Base-by-base conservation (phyloP, 2,797 vertebrate genomes). In the Phoxinus dragarum region DNA sequence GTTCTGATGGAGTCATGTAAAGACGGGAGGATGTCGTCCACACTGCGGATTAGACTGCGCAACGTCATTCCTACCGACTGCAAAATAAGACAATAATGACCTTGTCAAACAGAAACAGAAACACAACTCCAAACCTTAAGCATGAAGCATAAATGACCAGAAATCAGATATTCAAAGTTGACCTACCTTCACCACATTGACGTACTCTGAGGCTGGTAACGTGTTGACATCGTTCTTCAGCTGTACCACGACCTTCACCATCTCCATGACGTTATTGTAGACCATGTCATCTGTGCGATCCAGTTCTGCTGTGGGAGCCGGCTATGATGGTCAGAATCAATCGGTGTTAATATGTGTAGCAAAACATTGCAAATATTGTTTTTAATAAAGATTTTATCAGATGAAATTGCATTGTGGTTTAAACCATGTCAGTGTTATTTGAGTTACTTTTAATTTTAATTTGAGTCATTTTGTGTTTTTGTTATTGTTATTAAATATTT, bases 171-270 rank as follows among this genome's bases (percentile, higher is more conserved):
- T 56, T 66, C 3, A 34, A 49, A 61, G 76, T 88, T 0, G 1
- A 27, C 92, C 6, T 81, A 98, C 98, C 95, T 97, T 98, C 68
- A 99, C 97, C 36, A 95, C 95, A 1, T 71, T 89, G 56, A 96
- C 95, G 12, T 98, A 98, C 81, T 95, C 95, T 1, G 98, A 97
- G 0, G 96, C 93, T 0, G 96, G 94, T 66, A 97, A 91, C 1
- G 91, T 93, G 89, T 94, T 90, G 87, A 99, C 93, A 16, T 96
- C 93, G 0, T 98, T 97, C 94, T 98, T 99, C 86, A 99, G 95
- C 78, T 96, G 94, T 56, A 98, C 95, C 86, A 98, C 98, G 0
- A 96, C 93, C 47, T 94, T 95, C 78, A 99, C 98, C 93, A 98
- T 95, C 7, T 95, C 95, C 97, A 95, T 99, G 91, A 98, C 97